phyloP scores from a whole-genome alignment of 2,888 invertebrate genomes.

The Dasysyrphus tricinctus region DNA sequence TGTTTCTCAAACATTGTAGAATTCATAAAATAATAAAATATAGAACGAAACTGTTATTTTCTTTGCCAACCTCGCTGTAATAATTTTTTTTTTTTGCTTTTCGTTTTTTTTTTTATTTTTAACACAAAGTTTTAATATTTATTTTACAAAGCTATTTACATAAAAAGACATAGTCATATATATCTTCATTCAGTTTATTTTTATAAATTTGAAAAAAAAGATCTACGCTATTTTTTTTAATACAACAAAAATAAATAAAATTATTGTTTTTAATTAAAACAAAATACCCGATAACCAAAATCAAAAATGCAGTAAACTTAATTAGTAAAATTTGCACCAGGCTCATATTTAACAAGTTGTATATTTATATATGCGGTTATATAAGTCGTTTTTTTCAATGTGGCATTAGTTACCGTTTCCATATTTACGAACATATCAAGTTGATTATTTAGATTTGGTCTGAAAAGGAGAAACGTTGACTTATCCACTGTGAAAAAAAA shows the following conservation, averaged over 20 bases:
- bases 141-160: slow-evolving; percentile 35
- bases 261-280: slow-evolving; percentile 1
- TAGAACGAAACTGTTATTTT: slow-evolving; percentile 12
- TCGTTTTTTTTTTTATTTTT: slow-evolving; percentile 20
- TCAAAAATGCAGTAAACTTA: slow-evolving; percentile 42
- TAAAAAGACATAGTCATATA: slow-evolving; percentile 14
- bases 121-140: slow-evolving; percentile 7
- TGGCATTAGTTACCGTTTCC: neutral
- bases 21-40: slow-evolving; percentile 34
- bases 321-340: slow-evolving; percentile 42
- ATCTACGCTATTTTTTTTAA: slow-evolving; percentile 14
- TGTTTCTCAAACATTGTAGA: slow-evolving; percentile 31
- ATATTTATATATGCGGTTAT: neutral
- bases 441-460: neutral
- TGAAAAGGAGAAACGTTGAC: neutral
- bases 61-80: slow-evolving; percentile 6
- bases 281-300: slow-evolving; percentile 54
- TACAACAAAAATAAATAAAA: slow-evolving; percentile 30
- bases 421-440: neutral
- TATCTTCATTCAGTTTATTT: slow-evolving; percentile 30
- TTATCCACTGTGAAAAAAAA: neutral
- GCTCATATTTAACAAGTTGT: slow-evolving; percentile 49
- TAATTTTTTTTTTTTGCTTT: slow-evolving; percentile 4
- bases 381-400: neutral
- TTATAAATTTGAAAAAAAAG: slow-evolving; percentile 12